Evolutionary conservation across 1,140 invertebrate species (phyloP).

Genomic region (Drosophila navojoa): DNA sequence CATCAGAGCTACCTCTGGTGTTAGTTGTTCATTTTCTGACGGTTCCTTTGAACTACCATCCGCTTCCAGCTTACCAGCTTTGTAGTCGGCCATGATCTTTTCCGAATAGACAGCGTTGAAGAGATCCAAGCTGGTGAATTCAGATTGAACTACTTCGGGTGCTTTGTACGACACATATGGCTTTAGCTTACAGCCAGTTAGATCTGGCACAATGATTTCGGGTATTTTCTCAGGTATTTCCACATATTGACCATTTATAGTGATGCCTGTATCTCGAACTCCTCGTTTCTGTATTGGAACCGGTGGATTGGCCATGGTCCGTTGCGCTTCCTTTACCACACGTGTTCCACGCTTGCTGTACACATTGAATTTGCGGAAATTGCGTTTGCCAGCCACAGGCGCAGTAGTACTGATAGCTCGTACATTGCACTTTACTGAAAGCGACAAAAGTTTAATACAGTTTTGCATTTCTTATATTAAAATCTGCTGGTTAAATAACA

Average conservation of each 20-base stretch:
- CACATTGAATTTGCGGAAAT: conserved; percentile 91
- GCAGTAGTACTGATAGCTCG: conserved; percentile 87
- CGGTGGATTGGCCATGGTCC: conserved; percentile 86
- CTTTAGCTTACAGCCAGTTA: conserved; percentile 92
- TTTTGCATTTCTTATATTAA: conserved; percentile 66
- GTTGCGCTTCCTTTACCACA: conserved; percentile 86
- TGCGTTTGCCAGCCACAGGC: conserved; percentile 88
- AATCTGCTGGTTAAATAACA: conserved; percentile 65
- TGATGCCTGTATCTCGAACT: conserved; percentile 87
- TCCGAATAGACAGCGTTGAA: conserved; percentile 92
- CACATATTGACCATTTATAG: conserved; percentile 86
- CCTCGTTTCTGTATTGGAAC: conserved; percentile 88
- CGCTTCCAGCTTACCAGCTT: conserved; percentile 88
- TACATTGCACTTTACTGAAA: conserved; percentile 57
- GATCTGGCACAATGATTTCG: conserved; percentile 95
- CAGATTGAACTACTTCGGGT: conserved; percentile 89
- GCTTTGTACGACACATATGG: conserved; percentile 96
- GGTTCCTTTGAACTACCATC: conserved; percentile 89
- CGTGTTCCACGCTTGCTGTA: conserved; percentile 89
- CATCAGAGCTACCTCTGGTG: conserved; percentile 88
- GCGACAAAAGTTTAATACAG: conserved; percentile 61
- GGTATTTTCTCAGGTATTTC: conserved; percentile 95
- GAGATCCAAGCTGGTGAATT: conserved; percentile 93
- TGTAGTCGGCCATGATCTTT: conserved; percentile 92
- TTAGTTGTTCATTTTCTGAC: conserved; percentile 88